Evolutionary conservation across 1,140 invertebrate species (phyloP).

Genomic region (Melitaea cinxia): DNA sequence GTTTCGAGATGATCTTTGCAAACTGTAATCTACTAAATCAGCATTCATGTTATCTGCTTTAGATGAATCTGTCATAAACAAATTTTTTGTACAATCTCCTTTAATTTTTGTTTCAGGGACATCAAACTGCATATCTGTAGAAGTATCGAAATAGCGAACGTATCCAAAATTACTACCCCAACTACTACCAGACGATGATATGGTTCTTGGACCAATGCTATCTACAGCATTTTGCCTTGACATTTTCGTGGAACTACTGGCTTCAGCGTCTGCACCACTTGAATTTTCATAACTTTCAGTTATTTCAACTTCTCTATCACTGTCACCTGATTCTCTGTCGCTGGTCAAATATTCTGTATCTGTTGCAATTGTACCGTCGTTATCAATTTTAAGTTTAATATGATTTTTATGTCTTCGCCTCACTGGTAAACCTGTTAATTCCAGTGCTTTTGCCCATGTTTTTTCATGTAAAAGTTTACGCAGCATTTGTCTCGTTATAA

Average conservation of each 20-base stretch:
- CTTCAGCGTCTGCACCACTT: conserved; percentile 60
- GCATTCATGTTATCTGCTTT: conserved; percentile 16
- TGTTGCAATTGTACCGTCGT: conserved; percentile 79
- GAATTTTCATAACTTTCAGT: conserved; percentile 67
- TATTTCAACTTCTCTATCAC: conserved; percentile 67
- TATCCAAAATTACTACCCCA: conserved; percentile 84
- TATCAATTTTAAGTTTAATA: conserved; percentile 79
- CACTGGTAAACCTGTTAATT: conserved; percentile 77
- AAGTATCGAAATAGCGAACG: conserved; percentile 83
- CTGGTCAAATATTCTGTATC: conserved; percentile 77
- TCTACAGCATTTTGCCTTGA: conserved; percentile 84
- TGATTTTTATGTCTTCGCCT: conserved; percentile 82
- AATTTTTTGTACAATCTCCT: conserved; percentile 72
- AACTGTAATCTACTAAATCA: conserved; percentile 35
- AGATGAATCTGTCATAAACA: conserved; percentile 52
- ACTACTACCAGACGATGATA: conserved; percentile 74
- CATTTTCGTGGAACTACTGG: conserved; percentile 67
- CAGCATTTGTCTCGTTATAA: conserved; percentile 86
- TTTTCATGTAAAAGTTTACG: conserved; percentile 85
- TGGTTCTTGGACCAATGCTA: conserved; percentile 58
- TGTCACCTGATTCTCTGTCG: conserved; percentile 56
- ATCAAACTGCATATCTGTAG: conserved; percentile 58
- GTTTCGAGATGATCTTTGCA: conserved; percentile 42
- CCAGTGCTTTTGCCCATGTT: conserved; percentile 76
- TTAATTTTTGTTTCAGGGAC: conserved; percentile 41